phyloP scores from a whole-genome alignment of 2,797 vertebrate genomes.

The Halcyon smyrnensis region DNA sequence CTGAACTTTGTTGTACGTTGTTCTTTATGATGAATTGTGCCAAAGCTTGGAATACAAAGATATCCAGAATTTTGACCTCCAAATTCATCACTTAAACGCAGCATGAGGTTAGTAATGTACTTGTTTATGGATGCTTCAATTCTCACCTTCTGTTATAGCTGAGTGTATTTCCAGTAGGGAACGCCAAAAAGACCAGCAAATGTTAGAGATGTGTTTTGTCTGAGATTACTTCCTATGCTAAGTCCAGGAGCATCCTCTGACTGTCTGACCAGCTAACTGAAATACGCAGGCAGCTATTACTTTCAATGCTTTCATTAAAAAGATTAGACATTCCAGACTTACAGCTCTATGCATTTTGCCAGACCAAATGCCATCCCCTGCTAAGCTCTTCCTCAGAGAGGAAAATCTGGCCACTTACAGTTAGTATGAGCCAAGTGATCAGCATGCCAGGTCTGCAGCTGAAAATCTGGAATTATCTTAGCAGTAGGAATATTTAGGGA shows the following conservation, averaged over 20 bases:
- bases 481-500: slow-evolving; percentile 51
- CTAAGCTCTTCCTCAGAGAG: slow-evolving; percentile 38
- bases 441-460: slow-evolving; percentile 47
- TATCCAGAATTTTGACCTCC: not conserved
- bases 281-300: not conserved
- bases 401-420: slow-evolving; percentile 25
- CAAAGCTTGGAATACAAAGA: not conserved
- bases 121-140: not conserved
- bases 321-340: slow-evolving; percentile 22
- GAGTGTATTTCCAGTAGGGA: not conserved
- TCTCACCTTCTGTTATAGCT: not conserved
- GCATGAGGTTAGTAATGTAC: not conserved
- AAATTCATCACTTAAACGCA: not conserved
- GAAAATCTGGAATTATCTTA: slow-evolving; percentile 68
- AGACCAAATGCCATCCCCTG: slow-evolving; percentile 51
- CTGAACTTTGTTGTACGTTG: not conserved
- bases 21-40: not conserved
- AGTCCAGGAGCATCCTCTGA: not conserved
- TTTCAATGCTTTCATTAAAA: slow-evolving; percentile 7
- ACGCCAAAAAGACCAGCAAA: not conserved
- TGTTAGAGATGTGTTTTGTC: not conserved
- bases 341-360: not conserved
- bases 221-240: slow-evolving; percentile 23
- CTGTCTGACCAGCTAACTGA: not conserved
- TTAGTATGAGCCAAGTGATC: slow-evolving; percentile 33